Evolutionary conservation across 2,797 vertebrate genomes (phyloP).

Genomic region (Esox masquinongy): DNA sequence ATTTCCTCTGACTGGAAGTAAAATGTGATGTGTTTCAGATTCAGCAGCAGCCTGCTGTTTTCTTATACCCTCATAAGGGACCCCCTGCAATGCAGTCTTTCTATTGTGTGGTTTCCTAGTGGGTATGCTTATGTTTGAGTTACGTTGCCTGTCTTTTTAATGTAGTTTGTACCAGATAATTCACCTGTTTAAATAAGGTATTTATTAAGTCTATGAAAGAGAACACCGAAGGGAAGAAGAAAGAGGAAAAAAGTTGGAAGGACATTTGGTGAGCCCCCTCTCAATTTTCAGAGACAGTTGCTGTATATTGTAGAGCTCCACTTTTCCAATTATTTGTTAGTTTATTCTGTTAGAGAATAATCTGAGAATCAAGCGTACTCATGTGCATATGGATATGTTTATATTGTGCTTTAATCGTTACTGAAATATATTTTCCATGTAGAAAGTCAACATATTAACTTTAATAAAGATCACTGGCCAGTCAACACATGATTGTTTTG

Average conservation of each 20-base stretch:
- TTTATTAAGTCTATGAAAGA: not conserved
- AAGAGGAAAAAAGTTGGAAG: not conserved
- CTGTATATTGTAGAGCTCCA: not conserved
- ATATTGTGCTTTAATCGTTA: constrained; percentile 50
- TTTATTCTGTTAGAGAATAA: constrained; percentile 12
- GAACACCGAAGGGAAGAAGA: not conserved
- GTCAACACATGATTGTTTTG: not conserved
- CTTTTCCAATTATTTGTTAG: not conserved
- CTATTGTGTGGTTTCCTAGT: constrained; percentile 29
- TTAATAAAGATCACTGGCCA: constrained; percentile 43
- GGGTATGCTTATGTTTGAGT: constrained; percentile 30
- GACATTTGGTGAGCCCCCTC: constrained; percentile 19
- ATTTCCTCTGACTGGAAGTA: constrained; percentile 42
- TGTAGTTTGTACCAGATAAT: constrained; percentile 16
- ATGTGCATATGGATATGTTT: constrained; percentile 39
- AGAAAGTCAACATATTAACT: constrained; percentile 39
- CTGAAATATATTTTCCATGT: constrained; percentile 10
- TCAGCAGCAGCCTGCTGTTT: constrained; percentile 13
- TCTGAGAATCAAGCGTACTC: not conserved
- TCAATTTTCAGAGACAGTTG: constrained; percentile 11
- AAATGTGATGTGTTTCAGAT: constrained; percentile 58
- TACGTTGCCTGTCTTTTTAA: not conserved
- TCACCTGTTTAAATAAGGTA: constrained; percentile 32
- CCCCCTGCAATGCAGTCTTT: not conserved
- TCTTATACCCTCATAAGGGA: no score